These are phyloP conservation scores for Leptopterna dolabrata DNA, from an alignment of 2,888 invertebrate species.

Conservation along the genomic window DNA sequence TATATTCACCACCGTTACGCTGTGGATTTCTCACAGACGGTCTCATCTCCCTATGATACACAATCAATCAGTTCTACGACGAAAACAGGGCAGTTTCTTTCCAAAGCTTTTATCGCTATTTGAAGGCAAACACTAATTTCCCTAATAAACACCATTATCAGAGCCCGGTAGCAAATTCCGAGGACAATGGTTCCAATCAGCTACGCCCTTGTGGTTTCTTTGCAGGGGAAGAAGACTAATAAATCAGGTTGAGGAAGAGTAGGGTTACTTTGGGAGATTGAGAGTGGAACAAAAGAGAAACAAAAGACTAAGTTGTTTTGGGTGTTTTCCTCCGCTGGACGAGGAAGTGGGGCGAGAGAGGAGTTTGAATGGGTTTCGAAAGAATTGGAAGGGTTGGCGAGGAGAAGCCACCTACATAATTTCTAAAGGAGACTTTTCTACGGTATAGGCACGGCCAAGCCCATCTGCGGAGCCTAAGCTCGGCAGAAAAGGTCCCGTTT, in stretches of 20 bases:
- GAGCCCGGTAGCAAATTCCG: not conserved
- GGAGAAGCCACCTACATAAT: not conserved
- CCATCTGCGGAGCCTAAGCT: not conserved
- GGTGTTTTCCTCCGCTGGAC: not conserved
- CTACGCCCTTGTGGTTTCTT: not conserved
- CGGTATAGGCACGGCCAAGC: not conserved
- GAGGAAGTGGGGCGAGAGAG: not conserved
- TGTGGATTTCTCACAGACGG: too few relatives aligned
- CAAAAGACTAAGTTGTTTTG: constrained; percentile 11
- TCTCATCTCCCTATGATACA: too few relatives aligned
- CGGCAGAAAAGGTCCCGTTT: not conserved
- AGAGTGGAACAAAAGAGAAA: constrained; percentile 11
- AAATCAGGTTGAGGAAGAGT: not conserved
- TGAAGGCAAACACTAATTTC: not conserved
- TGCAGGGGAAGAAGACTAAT: not conserved
- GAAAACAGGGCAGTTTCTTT: not conserved
- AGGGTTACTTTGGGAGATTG: not conserved
- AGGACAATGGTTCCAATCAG: not conserved
- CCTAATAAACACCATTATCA: not conserved
- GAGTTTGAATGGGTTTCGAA: not conserved
- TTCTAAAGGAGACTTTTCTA: not conserved
- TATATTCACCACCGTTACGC: too few relatives aligned
- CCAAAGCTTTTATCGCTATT: not conserved
- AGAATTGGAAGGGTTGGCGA: not conserved
- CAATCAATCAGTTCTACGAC: not conserved